A percentile compares a stretch with the other conserved stretches of the same genome.
These are phyloP conservation scores for Phymorhynchus buccinoides DNA, from an alignment of 1,140 invertebrate genomes.

Conservation along the genomic window DNA sequence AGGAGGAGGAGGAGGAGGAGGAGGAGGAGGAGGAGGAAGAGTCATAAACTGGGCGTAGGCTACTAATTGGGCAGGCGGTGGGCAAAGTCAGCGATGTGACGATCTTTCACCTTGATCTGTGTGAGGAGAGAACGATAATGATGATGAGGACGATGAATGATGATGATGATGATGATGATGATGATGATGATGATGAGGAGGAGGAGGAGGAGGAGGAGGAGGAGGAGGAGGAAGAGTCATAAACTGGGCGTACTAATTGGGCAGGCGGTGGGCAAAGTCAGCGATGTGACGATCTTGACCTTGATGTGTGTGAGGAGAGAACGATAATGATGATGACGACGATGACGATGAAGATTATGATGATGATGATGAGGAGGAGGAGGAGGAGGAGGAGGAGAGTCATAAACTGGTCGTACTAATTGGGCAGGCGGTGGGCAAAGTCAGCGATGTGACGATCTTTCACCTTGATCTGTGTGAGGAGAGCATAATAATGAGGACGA, in stretches of 20 bases:
- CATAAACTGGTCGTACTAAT: slow-evolving; percentile 49
- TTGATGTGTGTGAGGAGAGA: too few species aligned
- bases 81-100: slow-evolving; percentile 84
- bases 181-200: too few species aligned
- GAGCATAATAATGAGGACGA: background rate
- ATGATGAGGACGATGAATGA: too few species aligned
- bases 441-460: slow-evolving; percentile 86
- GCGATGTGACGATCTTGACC: slow-evolving; percentile 84
- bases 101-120: slow-evolving; percentile 84
- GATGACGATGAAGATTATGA: too few species aligned
- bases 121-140: background rate
- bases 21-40: too few species aligned
- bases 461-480: slow-evolving; percentile 79
- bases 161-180: too few species aligned
- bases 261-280: slow-evolving; percentile 83
- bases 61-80: slow-evolving; percentile 80
- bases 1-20: too few species aligned
- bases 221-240: background rate
- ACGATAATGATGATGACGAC: too few species aligned
- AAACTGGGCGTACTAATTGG: slow-evolving; percentile 64
- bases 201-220: too few species aligned
- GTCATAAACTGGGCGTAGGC: slow-evolving; percentile 46
- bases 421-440: slow-evolving; percentile 82
- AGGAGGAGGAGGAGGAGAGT: too few species aligned
- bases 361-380: too few species aligned